These are phyloP conservation scores for Bimastos eiseni DNA, from an alignment of 2,888 invertebrate genomes.

Conservation along the genomic window DNA sequence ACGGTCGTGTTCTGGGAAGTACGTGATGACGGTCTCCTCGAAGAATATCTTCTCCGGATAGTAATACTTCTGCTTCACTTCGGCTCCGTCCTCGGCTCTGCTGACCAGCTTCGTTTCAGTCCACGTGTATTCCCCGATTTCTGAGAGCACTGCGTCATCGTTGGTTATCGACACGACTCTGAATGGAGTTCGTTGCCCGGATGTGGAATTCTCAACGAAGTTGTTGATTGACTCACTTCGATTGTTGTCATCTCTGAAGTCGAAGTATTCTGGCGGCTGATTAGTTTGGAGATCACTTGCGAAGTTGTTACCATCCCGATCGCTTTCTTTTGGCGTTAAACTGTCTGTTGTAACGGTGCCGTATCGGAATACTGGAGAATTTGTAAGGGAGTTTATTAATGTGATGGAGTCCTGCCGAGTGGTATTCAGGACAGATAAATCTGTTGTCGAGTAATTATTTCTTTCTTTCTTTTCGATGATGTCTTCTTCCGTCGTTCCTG, in stretches of 20 bases:
- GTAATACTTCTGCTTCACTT: background rate
- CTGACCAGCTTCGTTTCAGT: background rate
- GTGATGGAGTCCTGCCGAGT: background rate
- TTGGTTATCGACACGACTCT: background rate
- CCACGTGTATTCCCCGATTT: background rate
- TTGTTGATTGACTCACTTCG: background rate
- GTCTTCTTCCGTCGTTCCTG: background rate
- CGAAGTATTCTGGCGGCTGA: background rate
- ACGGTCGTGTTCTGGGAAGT: background rate
- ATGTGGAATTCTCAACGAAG: background rate
- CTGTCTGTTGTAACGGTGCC: background rate
- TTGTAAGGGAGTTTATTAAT: background rate
- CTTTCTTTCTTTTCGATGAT: background rate
- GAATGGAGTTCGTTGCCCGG: background rate
- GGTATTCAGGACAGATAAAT: background rate
- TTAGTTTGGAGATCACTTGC: background rate
- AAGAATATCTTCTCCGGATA: background rate
- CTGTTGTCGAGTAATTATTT: background rate
- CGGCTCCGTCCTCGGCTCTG: no score
- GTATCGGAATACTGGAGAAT: background rate
- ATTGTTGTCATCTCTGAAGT: background rate
- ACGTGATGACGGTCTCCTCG: constrained; percentile 14
- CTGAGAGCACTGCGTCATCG: background rate
- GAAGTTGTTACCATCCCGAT: background rate
- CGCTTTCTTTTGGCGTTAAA: background rate